phyloP scores from a whole-genome alignment of 2,797 vertebrate genomes.

The Pachyuromys duprasi region DNA sequence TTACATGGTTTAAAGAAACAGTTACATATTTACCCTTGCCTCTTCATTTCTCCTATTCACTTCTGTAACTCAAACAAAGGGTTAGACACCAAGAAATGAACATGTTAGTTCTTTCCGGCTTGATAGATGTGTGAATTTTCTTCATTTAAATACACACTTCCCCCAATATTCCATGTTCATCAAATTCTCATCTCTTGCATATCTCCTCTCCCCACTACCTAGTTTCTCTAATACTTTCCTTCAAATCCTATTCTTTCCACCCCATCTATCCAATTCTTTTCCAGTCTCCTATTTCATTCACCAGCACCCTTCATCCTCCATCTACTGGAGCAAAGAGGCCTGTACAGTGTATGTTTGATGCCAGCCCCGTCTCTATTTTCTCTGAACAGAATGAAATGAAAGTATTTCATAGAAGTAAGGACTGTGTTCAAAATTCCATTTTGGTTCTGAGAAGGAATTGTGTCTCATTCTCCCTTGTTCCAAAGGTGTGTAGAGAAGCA shows the following conservation, averaged over 20 bases:
- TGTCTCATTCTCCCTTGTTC: background rate
- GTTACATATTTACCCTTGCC: background rate
- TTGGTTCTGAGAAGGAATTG: background rate
- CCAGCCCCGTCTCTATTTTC: background rate
- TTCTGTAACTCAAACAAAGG: background rate
- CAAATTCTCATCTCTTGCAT: background rate
- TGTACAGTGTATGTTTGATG: background rate
- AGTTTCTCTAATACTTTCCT: background rate
- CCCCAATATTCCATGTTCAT: background rate
- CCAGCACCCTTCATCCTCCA: background rate
- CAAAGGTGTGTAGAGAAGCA: background rate
- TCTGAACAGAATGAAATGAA: slow-evolving; percentile 12
- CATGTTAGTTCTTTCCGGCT: background rate
- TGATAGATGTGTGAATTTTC: background rate
- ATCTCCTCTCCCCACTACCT: no score
- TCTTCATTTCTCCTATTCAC: background rate
- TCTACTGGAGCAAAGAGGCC: background rate
- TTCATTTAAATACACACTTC: slow-evolving; percentile 19
- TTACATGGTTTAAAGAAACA: background rate
- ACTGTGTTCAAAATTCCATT: background rate
- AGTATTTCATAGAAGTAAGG: slow-evolving; percentile 16
- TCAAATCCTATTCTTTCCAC: no score
- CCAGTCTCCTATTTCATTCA: no score
- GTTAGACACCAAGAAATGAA: background rate
- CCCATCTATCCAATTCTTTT: no score